Evolutionary conservation across 2,888 invertebrate genomes (phyloP), one percentile per base, ranked within the genome.

Genomic region (Folsomia candida): DNA sequence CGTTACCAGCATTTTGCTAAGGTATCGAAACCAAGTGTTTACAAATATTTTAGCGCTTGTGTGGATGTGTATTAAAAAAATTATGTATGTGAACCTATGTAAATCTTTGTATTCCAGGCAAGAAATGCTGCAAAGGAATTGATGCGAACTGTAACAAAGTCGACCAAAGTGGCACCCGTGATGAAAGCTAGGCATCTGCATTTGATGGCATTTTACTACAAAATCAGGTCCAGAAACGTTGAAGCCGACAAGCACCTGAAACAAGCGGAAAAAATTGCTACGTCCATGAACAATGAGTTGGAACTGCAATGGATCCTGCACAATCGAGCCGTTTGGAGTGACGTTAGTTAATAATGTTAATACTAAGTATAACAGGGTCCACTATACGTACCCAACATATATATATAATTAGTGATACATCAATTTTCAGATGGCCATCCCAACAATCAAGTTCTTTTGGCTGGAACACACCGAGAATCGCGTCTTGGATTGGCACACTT

Each of bases 251-350:
- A 67, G 20, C 59, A 74, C 25, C 28, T 80, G 51, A 74, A 73
- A 11, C 51, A 37, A 1, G 78, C 78, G 0, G 72, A 68, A 58
- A 74, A 74, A 51, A 11, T 72, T 3, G 78, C 78, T 0, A 27
- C 14, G 14, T 51, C 58, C 27, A 64, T 74, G 37, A 74, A 74
- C 11, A 80, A 80, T 64, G 22, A n/a, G 28, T 59, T 80, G 51
- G 80, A 80, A 37, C 29, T 68, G 22, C 76, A 78, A 65, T 80
- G 77, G 76, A 71, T 80, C 3, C 67, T 63, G 1, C 80, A 80
- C 65, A 79, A 70, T 69, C 37, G 75, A 37, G 72, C 69, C 11
- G 79, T 78, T 9, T 79, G 79, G 79, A 60, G 58, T 20, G 76
- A 74, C 24, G n/a, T n/a, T n/a, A n/a, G n/a, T n/a, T n/a, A n/a